A percentile compares a stretch with the other conserved stretches of the same genome.
Conservation (phyloP, 2,888 invertebrate genomes). For the Lypha dubia region DNA sequence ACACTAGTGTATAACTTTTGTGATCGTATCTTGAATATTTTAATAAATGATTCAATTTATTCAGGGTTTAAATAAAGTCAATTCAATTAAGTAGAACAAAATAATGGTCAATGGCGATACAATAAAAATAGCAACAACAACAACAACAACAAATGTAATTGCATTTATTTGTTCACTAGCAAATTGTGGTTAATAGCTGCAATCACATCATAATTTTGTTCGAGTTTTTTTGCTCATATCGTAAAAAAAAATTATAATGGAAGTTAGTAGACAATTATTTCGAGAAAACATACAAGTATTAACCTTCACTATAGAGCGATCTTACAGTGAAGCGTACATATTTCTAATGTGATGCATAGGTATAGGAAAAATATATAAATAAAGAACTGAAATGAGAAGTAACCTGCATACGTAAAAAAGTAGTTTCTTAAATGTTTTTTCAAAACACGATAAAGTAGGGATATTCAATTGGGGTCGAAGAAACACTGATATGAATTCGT, state of each 20-base stretch:
- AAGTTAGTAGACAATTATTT: neutral
- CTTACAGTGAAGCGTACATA: neutral
- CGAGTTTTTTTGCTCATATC: neutral
- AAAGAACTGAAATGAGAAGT: too few relatives aligned
- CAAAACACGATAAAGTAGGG: too few relatives aligned
- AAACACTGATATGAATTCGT: too few relatives aligned
- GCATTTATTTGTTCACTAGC: conserved; percentile 17
- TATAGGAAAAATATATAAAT: too few relatives aligned
- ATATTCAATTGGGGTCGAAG: too few relatives aligned
- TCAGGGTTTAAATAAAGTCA: conserved; percentile 63
- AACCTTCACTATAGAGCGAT: neutral
- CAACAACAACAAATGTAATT: conserved; percentile 5
- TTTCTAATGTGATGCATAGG: too few relatives aligned
- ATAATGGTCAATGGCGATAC: conserved; percentile 53
- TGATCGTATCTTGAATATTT: conserved; percentile 47
- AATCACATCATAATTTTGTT: conserved; percentile 19
- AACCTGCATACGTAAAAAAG: too few relatives aligned
- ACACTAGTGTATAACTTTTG: conserved; percentile 9
- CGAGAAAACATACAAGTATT: neutral
- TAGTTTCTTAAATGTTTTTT: too few relatives aligned
- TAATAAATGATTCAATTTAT: conserved; percentile 57
- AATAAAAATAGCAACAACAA: conserved; percentile 20
- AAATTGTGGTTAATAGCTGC: conserved; percentile 32
- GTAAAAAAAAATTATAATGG: neutral
- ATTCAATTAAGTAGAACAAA: conserved; percentile 62